Conservation (phyloP, 2,113 vertebrate species). For the Hemicordylus capensis region DNA sequence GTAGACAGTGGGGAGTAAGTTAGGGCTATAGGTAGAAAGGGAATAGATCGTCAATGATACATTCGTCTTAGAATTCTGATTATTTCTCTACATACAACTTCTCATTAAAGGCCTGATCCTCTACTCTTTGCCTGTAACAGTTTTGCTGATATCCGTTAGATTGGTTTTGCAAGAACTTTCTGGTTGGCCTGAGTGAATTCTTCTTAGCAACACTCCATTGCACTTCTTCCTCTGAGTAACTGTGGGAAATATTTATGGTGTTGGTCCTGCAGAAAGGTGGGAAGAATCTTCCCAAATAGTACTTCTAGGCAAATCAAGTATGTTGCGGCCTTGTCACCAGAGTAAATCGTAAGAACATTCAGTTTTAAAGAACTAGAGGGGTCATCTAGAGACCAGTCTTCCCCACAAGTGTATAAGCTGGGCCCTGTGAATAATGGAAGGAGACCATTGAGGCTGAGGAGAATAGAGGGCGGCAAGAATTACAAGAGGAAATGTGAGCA, state of each 20-base stretch:
- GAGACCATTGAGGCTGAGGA: neutral
- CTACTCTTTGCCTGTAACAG: constrained; percentile 23
- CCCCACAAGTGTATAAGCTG: neutral
- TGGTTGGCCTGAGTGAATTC: neutral
- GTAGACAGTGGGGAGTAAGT: constrained; percentile 45
- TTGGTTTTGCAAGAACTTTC: neutral
- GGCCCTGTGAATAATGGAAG: neutral
- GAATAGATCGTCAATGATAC: constrained; percentile 42
- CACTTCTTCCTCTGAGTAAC: neutral
- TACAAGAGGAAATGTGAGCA: neutral
- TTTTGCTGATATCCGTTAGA: neutral
- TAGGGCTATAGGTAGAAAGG: constrained; percentile 22
- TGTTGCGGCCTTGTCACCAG: neutral
- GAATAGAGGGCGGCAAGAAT: neutral
- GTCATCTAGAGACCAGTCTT: neutral
- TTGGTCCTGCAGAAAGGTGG: neutral
- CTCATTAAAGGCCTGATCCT: constrained; percentile 51
- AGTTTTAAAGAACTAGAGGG: neutral
- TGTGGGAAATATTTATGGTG: neutral
- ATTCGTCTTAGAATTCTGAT: constrained; percentile 39
- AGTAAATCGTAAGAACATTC: neutral
- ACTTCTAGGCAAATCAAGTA: neutral
- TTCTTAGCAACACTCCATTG: neutral
- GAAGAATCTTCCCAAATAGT: neutral
- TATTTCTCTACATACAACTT: constrained; percentile 46